Evolutionary conservation across 2,113 vertebrate genomes (phyloP).

Genomic region (Cepphus grylle): DNA sequence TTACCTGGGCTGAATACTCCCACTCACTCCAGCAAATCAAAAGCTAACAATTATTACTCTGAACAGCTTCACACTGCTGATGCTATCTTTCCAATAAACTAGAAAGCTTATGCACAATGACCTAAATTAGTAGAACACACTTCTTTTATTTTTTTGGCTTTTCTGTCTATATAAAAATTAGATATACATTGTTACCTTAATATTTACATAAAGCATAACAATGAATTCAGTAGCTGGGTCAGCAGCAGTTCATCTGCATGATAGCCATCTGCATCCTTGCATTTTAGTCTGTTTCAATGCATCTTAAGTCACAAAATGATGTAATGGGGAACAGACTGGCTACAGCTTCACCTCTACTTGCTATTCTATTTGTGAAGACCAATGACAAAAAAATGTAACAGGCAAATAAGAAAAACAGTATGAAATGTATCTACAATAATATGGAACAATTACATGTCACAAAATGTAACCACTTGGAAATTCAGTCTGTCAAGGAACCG

Average conservation of each 20-base stretch:
- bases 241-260: conserved; percentile 21
- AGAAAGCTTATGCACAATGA: neutral
- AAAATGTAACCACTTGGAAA: conserved; percentile 55
- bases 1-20: neutral
- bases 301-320: neutral
- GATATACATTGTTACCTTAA: neutral
- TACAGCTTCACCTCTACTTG: conserved; percentile 38
- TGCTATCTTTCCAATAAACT: neutral
- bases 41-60: conserved; percentile 10
- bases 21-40: conserved; percentile 7
- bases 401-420: conserved; percentile 30
- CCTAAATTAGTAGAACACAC: neutral
- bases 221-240: conserved; percentile 22
- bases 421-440: conserved; percentile 44
- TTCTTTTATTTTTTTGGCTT: neutral
- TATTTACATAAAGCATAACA: conserved; percentile 36
- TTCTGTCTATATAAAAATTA: conserved; percentile 34
- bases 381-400: conserved; percentile 16
- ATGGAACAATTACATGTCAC: conserved; percentile 54
- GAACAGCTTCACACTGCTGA: neutral
- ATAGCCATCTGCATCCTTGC: neutral
- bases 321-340: neutral
- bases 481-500: conserved; percentile 46
- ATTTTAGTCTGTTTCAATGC: neutral
- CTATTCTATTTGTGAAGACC: conserved; percentile 15